Base-by-base conservation (phyloP, 2,888 invertebrate species). In the Hyposoter didymator region DNA sequence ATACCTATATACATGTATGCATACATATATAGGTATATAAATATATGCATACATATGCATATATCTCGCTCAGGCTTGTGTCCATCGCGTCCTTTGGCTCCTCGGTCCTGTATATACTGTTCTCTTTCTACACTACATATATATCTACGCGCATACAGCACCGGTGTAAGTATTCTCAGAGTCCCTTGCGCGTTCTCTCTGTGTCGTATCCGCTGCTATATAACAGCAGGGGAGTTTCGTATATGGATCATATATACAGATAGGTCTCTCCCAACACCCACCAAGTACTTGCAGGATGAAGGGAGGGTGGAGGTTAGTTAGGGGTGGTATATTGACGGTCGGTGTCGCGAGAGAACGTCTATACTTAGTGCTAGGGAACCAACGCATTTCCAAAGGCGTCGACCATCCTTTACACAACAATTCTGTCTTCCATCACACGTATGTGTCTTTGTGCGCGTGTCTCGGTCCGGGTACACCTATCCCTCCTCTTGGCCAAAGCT, bases 291-390 rank as follows among this genome's bases (percentile, higher is more conserved):
- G 73, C 72, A 35, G 35, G 49, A 70, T 62, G 62, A 47, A 70
- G 59, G 47, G 35, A 78, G 80, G 84, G 79, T 81, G 91, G 91
- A 91, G 93, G 93, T 93, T 93, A 93, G 93, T 92, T 92, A 93
- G 92, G 92, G 93, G 93, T 93, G 93, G 93, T 93, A 93, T 93
- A 93, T 93, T 92, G 93, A 93, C 93, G 93, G 93, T 91, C 92
- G 93, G 93, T 93, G 93, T 93, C 93, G 93, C 93, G 93, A 93
- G 93, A 93, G 93, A 92, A 93, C 93, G 93, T 93, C 93, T 93
- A 93, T 93, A 93, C 93, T 93, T 93, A 93, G 93, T 93, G 92
- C 93, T 90, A 89, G 92, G 90, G 92, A 91, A 91, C 91, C 90
- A 89, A 92, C 91, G 93, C 91, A 90, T 91, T 93, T 92, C 92